Conservation (phyloP, 1,140 invertebrate species). For the Nephotettix cincticeps region DNA sequence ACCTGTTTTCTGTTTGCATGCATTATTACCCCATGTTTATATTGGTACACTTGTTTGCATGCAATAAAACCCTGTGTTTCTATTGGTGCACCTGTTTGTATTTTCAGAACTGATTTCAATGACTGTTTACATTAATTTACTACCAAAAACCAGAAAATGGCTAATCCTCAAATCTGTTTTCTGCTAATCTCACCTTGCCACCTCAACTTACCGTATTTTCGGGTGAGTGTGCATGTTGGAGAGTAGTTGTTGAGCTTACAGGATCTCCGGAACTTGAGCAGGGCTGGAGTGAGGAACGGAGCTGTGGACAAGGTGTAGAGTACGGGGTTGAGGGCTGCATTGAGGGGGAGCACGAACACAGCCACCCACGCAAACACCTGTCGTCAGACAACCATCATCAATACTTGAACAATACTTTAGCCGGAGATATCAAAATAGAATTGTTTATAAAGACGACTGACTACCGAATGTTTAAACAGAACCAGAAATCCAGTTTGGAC, state of each 20-base stretch:
- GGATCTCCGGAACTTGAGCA: slow-evolving; percentile 31
- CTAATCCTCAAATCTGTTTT: too few species aligned
- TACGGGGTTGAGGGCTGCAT: slow-evolving; percentile 58
- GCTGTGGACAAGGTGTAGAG: slow-evolving; percentile 56
- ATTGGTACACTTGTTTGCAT: too few species aligned
- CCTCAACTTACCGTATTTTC: slow-evolving; percentile 4
- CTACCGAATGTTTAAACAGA: not conserved
- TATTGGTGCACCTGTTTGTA: too few species aligned
- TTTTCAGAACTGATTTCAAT: too few species aligned
- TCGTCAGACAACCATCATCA: not conserved
- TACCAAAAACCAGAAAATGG: too few species aligned
- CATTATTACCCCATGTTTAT: too few species aligned
- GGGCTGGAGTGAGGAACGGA: slow-evolving; percentile 41
- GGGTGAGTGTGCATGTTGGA: not conserved
- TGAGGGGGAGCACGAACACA: slow-evolving; percentile 57
- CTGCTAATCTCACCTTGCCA: too few species aligned
- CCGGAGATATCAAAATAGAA: too few species aligned
- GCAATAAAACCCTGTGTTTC: too few species aligned
- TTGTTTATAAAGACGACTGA: too few species aligned
- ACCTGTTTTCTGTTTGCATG: too few species aligned
- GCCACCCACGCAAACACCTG: slow-evolving; percentile 58
- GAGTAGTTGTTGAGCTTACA: slow-evolving; percentile 23
- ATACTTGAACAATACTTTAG: not conserved
- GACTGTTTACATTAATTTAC: too few species aligned
- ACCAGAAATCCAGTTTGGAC: not conserved